Conservation (phyloP, 2,888 invertebrate species). For the Seira ritae region DNA sequence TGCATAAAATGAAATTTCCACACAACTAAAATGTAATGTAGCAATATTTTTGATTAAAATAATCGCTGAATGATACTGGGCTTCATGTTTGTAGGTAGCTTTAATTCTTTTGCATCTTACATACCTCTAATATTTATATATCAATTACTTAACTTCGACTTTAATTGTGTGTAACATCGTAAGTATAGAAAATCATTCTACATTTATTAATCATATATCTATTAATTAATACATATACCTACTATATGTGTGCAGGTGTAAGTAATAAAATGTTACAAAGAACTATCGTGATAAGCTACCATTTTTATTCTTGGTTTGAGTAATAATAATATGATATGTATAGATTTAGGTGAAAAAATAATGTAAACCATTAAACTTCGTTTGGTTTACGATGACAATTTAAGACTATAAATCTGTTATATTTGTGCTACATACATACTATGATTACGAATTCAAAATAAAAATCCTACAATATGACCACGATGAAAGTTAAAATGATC, state of each 20-base stretch:
- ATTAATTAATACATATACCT: no score
- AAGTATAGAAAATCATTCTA: no score
- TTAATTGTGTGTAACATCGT: no score
- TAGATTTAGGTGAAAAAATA: constrained; percentile 22
- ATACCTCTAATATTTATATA: neutral
- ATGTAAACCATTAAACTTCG: constrained; percentile 45
- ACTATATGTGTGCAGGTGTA: no score
- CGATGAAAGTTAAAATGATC: neutral
- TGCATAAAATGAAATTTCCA: no score
- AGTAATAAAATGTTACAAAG: constrained; percentile 32
- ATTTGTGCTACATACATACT: constrained; percentile 61
- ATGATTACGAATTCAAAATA: constrained; percentile 53
- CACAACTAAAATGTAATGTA: neutral
- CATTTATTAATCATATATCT: no score
- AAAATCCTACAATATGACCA: constrained; percentile 59
- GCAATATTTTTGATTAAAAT: neutral
- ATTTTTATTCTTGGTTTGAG: constrained; percentile 39
- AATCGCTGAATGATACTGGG: neutral
- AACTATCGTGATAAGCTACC: constrained; percentile 40
- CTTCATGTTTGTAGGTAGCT: neutral
- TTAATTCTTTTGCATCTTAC: constrained; percentile 6
- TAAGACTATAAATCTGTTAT: constrained; percentile 63
- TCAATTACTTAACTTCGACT: no score
- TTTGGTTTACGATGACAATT: constrained; percentile 61
- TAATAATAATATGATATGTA: constrained; percentile 17